Percentiles rank a stretch among this genome's conserved stretches.
phyloP scores from a whole-genome alignment of 2,888 invertebrate species.

The Dichetophora obliterata region DNA sequence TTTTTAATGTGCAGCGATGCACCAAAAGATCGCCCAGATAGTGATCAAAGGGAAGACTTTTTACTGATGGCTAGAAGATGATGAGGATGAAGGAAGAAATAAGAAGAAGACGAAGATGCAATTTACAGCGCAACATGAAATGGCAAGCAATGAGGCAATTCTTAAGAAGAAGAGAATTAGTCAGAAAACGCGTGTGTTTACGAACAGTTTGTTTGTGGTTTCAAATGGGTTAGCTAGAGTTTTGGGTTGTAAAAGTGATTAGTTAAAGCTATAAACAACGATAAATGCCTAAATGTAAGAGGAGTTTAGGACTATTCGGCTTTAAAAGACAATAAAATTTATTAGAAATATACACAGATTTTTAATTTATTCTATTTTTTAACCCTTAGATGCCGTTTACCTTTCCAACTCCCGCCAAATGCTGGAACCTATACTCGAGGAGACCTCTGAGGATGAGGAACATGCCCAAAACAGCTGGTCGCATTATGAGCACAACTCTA shows the following conservation, averaged over 20 bases:
- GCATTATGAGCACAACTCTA: constrained; percentile 57
- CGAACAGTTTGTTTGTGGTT: constrained; percentile 32
- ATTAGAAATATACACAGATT: too few relatives aligned
- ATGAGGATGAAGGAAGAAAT: background rate
- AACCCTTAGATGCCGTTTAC: constrained; percentile 63
- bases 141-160: background rate
- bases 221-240: background rate
- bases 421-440: constrained; percentile 89
- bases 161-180: constrained; percentile 33
- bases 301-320: too few relatives aligned
- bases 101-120: background rate
- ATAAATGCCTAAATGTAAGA: constrained; percentile 15
- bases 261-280: background rate
- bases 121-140: background rate
- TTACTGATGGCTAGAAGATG: background rate
- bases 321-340: background rate
- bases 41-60: constrained; percentile 22
- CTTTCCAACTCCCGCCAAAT: constrained; percentile 68
- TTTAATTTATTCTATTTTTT: background rate
- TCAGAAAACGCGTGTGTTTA: constrained; percentile 44
- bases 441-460: constrained; percentile 84
- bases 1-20: constrained; percentile 13
- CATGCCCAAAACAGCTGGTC: constrained; percentile 64
- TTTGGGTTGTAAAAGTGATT: background rate
- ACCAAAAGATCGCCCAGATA: constrained; percentile 3